Evolutionary conservation across 2,113 vertebrate species (phyloP).

Genomic region (Progne subis): DNA sequence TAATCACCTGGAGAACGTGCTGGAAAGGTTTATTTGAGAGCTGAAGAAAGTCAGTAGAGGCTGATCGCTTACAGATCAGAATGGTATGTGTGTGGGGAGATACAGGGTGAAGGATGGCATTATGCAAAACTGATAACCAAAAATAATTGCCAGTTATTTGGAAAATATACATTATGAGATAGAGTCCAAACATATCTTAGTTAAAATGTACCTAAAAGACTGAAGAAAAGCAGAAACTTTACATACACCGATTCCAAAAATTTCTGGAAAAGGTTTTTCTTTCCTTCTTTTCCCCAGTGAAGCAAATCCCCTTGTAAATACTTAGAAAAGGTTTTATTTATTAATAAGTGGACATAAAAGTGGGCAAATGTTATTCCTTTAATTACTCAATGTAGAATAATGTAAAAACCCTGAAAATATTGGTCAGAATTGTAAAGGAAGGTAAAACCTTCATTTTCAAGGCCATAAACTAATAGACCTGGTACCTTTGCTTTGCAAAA

Average conservation of each 20-base stretch:
- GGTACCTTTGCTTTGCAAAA: not conserved
- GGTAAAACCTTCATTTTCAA: not conserved
- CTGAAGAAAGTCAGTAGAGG: not conserved
- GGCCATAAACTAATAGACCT: not conserved
- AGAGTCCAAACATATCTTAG: not conserved
- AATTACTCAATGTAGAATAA: not conserved
- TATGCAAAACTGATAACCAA: not conserved
- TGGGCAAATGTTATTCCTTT: not conserved
- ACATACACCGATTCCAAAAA: not conserved
- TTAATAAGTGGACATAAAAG: not conserved
- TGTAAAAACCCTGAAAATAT: not conserved
- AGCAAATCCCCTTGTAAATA: not conserved
- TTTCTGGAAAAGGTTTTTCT: not conserved
- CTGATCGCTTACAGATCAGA: not conserved
- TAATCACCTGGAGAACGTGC: not conserved
- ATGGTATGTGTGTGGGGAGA: not conserved
- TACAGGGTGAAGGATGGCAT: not conserved
- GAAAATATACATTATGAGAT: not conserved
- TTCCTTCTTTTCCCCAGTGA: not conserved
- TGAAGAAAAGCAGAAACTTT: not conserved
- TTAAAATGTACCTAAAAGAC: not conserved
- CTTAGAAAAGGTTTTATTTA: not conserved
- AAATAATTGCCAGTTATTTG: not conserved
- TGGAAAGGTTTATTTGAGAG: not conserved
- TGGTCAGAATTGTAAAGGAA: not conserved